phyloP scores from a whole-genome alignment of 2,113 vertebrate genomes.

The Varanus salvator region DNA sequence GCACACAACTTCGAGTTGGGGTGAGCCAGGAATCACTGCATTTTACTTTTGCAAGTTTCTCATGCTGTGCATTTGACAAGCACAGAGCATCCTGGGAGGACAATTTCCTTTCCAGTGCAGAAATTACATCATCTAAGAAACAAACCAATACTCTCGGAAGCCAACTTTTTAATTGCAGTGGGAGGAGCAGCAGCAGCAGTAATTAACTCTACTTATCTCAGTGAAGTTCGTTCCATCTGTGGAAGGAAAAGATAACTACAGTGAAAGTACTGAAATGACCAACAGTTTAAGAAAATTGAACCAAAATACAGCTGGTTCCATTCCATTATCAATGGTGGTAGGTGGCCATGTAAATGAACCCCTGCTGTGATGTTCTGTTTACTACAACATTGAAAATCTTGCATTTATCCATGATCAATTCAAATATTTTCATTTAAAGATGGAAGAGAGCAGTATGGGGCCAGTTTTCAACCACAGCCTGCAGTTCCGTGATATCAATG shows the following conservation, averaged over 20 bases:
- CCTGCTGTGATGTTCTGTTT: slow-evolving; percentile 2
- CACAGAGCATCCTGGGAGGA: not conserved
- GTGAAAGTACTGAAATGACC: slow-evolving; percentile 18
- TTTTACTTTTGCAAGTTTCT: too few relatives aligned
- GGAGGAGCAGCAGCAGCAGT: slow-evolving; percentile 3
- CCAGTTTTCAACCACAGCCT: not conserved
- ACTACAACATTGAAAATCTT: not conserved
- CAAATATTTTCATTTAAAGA: slow-evolving; percentile 24
- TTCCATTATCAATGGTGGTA: slow-evolving; percentile 13
- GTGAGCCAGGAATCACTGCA: not conserved
- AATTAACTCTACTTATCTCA: slow-evolving; percentile 31
- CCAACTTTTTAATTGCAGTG: not conserved
- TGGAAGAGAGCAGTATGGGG: slow-evolving; percentile 1
- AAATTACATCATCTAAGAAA: not conserved
- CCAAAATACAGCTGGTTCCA: slow-evolving; percentile 22
- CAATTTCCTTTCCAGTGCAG: not conserved
- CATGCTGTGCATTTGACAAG: not conserved
- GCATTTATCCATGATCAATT: slow-evolving; percentile 21
- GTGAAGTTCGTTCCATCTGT: slow-evolving; percentile 6
- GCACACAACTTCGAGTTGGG: not conserved
- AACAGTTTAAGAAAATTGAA: slow-evolving; percentile 6
- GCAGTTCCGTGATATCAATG: slow-evolving; percentile 3
- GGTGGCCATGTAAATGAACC: slow-evolving; percentile 20
- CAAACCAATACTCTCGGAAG: not conserved
- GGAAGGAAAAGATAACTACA: slow-evolving; percentile 10